Base-by-base conservation (phyloP, 2,797 vertebrate genomes). In the Tympanoctomys barrerae region DNA sequence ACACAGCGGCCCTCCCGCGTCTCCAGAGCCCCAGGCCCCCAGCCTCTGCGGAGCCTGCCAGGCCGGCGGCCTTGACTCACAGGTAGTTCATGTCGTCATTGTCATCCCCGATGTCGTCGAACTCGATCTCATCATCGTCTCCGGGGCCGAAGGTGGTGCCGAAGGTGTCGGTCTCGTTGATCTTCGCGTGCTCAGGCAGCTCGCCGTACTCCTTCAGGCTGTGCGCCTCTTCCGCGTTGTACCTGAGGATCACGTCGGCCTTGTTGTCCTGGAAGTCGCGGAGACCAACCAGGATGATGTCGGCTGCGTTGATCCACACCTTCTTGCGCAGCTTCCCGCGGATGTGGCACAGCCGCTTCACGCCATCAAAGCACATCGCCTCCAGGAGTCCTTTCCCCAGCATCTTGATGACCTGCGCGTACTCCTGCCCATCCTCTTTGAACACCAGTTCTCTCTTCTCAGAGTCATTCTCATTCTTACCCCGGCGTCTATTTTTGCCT, bases 261-360 rank as follows among this genome's bases (percentile, higher is more conserved):
- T 68, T 68, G 66, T 18, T n/a, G n/a, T 68, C 66, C 28, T 68
- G 66, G 12, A n/a, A 68, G 66, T 68, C 33, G 18, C 66, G 33
- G 14, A 68, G 66, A 18, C 66, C 66, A 8, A 68, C 66, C 66
- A 68, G n/a, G 16, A 68, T 97, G 97, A 96, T 89, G 97, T 96
- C 68, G 5, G 66, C n/a, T 7, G 66, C n/a, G n/a, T 68, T 68
- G 18, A 68, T 68, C 66, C 66, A 68, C n/a, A 68, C 66, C 66
- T 68, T 68, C n/a, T 68, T 68, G 7, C 66, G n/a, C 66, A 68
- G 14, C 66, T 68, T 68, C 33, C 66, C 66, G n/a, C 66, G n/a
- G 66, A 68, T 68, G 66, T 68, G 66, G 1, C 66, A 68, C 2
- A 68, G 2, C 31, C 66, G 7, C 66, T n/a, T n/a, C 33, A 68